Evolutionary conservation across 1,140 invertebrate species (phyloP).

Genomic region (Melanaphis sacchari): DNA sequence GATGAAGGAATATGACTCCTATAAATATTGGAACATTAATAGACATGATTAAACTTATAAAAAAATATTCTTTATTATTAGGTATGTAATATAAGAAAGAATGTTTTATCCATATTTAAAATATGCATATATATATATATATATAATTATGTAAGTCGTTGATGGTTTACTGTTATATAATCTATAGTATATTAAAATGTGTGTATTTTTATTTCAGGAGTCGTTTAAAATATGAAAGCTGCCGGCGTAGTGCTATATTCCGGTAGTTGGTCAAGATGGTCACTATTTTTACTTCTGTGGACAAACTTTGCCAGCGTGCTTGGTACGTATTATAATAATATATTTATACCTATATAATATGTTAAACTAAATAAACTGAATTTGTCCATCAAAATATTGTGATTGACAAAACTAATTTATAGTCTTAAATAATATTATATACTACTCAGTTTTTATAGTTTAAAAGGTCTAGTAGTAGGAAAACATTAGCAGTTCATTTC

Average conservation of each 20-base stretch:
- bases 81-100: background rate
- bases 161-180: background rate
- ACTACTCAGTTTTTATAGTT: no score
- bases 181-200: background rate
- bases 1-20: background rate
- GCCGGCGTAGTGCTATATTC: background rate
- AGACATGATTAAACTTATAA: background rate
- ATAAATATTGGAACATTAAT: background rate
- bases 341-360: background rate
- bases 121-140: background rate
- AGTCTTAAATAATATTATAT: no score
- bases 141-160: background rate
- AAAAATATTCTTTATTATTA: background rate
- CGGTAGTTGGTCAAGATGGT: conserved; percentile 25
- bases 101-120: background rate
- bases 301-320: background rate
- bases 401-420: background rate
- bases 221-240: conserved; percentile 39
- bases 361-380: background rate
- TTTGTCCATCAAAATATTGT: background rate
- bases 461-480: background rate
- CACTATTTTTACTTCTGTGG: background rate
- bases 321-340: conserved; percentile 1
- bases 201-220: conserved; percentile 36
- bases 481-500: background rate